These are phyloP conservation scores for Acanthoscelides obtectus DNA, from an alignment of 2,888 invertebrate genomes.

Conservation along the genomic window DNA sequence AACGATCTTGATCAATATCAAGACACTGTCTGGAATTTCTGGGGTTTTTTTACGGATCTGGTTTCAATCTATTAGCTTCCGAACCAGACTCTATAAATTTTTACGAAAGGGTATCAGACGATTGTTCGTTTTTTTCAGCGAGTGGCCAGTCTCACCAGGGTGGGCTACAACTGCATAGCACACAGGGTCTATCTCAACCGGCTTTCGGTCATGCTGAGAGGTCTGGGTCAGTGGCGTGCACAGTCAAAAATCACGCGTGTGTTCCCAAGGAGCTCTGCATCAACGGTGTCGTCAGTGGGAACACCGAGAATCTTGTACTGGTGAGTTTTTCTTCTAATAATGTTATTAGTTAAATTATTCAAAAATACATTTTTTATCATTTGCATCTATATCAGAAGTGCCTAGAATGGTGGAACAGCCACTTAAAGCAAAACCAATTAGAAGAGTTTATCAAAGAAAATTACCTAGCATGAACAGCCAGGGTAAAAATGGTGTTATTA, in stretches of 20 bases:
- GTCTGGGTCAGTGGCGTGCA: conserved; percentile 45
- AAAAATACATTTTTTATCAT: too few species aligned
- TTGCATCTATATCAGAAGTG: too few species aligned
- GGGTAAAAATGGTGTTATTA: too few species aligned
- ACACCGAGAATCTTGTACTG: background rate
- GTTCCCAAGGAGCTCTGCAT: conserved; percentile 57
- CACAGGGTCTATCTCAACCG: background rate
- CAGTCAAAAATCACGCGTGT: conserved; percentile 57
- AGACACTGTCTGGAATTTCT: too few species aligned
- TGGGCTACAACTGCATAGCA: background rate
- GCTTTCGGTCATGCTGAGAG: background rate
- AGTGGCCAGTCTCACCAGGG: background rate
- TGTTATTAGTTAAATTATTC: too few species aligned
- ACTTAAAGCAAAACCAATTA: too few species aligned
- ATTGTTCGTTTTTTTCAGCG: background rate
- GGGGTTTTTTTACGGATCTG: too few species aligned
- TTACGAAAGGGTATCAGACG: too few species aligned
- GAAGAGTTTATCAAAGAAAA: too few species aligned
- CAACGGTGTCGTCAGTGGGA: conserved; percentile 53
- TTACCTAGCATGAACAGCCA: too few species aligned
- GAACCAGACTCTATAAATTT: background rate
- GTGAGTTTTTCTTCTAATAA: background rate
- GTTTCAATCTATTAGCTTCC: background rate
- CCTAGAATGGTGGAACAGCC: too few species aligned
- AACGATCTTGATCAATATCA: too few species aligned